Base-by-base conservation (phyloP, 2,888 invertebrate species). In the Gortyna flavago region DNA sequence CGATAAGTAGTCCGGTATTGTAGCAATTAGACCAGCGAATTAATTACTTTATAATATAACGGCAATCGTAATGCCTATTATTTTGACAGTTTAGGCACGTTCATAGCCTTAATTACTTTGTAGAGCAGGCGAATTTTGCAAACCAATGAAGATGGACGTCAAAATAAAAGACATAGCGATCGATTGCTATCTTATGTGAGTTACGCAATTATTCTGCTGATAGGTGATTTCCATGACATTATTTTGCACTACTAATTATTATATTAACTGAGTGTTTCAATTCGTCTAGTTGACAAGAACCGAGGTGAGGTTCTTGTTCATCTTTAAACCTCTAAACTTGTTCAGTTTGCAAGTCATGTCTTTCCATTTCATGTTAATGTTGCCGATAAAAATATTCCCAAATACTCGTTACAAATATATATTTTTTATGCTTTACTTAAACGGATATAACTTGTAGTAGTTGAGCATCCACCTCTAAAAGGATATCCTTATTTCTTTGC, bases 401-500 rank as follows among this genome's bases (percentile, higher is more conserved):
- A 69, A 67, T 57, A 35, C 51, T 18, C n/a, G 18, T 48, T 54
- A 32, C 32, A 54, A 67, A 80, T 38, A 62, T 77, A 71, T 35
- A 35, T 35, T n/a, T n/a, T n/a, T n/a, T n/a, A n/a, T n/a, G n/a
- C n/a, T n/a, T n/a, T n/a, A n/a, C n/a, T n/a, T n/a, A n/a, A n/a
- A n/a, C 61, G 78, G 75, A 89, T 80, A 76, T 64, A 62, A 32
- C 57, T 48, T 57, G 38, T 79, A 81, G 83, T 86, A 83, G 77
- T 70, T 62, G 67, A 66, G 70, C 65, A 80, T 70, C 69, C 44
- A 87, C 73, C 71, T 85, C 75, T 66, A 83, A 76, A 80, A 72
- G 88, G 89, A 89, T 88, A 80, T 89, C 88, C 89, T 87, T 87
- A 86, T 83, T 81, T 69, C 77, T 85, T 85, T 79, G 72, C 79